Evolutionary conservation across 2,797 vertebrate species (phyloP).

Genomic region (Buceros bicornis): DNA sequence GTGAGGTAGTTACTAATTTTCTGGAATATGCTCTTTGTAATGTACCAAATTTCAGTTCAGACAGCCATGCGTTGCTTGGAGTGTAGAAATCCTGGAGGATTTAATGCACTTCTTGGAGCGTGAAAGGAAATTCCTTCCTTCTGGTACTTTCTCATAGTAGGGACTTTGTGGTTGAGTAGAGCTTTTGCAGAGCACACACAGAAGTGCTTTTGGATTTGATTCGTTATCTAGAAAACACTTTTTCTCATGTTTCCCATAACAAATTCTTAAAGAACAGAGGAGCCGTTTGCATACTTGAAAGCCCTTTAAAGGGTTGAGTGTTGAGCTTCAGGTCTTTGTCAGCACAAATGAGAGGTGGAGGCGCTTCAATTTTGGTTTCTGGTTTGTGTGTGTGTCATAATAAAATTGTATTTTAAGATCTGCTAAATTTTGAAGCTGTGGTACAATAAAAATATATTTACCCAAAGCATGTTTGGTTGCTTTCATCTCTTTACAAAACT

Average conservation of each 20-base stretch:
- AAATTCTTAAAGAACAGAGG: neutral
- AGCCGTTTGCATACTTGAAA: conserved; percentile 44
- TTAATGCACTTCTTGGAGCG: neutral
- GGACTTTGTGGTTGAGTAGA: neutral
- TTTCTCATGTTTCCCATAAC: neutral
- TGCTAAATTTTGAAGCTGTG: conserved; percentile 45
- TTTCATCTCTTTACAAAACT: conserved; percentile 28
- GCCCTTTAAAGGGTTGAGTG: conserved; percentile 57
- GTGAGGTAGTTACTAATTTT: neutral
- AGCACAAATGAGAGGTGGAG: conserved; percentile 16
- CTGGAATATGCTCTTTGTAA: fast-evolving
- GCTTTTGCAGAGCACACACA: neutral
- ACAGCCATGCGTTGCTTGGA: neutral
- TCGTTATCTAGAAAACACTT: neutral
- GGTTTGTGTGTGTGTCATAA: conserved; percentile 8
- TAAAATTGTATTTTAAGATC: conserved; percentile 53
- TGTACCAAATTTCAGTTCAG: neutral
- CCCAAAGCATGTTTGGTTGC: neutral
- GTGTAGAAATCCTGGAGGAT: neutral
- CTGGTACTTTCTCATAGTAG: neutral
- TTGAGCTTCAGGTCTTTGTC: conserved; percentile 63
- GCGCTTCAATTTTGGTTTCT: conserved; percentile 58
- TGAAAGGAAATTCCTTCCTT: neutral
- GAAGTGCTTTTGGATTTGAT: neutral
- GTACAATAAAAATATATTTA: conserved; percentile 52